Conservation (phyloP, 2,888 invertebrate species). For the Nasonia oneida region DNA sequence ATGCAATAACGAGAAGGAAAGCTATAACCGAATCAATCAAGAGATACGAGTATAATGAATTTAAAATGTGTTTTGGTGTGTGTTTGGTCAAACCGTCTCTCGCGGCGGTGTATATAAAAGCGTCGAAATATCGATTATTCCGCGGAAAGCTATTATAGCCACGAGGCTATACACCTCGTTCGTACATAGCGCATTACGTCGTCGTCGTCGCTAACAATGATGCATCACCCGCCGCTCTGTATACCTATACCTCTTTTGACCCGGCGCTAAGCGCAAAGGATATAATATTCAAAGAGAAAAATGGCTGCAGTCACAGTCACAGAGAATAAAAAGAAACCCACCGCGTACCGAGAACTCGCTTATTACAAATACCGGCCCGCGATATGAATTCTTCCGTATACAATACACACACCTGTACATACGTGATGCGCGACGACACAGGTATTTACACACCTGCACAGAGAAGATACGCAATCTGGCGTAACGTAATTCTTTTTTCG, state of each 20-base stretch:
- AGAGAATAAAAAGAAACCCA: too few relatives aligned
- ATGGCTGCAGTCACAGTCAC: too few relatives aligned
- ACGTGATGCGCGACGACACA: not conserved
- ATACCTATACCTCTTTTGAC: too few relatives aligned
- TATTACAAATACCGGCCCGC: not conserved
- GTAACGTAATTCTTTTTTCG: not conserved
- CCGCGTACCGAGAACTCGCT: too few relatives aligned
- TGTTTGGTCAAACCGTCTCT: slow-evolving; percentile 31
- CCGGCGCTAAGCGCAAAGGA: too few relatives aligned
- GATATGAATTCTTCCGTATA: not conserved
- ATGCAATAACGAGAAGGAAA: not conserved
- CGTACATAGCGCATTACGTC: not conserved
- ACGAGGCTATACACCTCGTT: slow-evolving; percentile 48
- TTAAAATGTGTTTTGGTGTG: not conserved
- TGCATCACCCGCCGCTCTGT: not conserved
- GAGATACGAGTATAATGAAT: not conserved
- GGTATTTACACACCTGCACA: not conserved
- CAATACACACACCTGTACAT: not conserved
- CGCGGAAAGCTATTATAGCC: slow-evolving; percentile 31
- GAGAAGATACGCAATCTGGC: not conserved
- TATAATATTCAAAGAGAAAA: too few relatives aligned
- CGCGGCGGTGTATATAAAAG: not conserved
- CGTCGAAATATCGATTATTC: slow-evolving; percentile 51
- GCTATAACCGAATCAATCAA: not conserved
- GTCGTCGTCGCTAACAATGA: slow-evolving; percentile 3